A percentile compares a stretch with the other conserved stretches of the same genome.
Conservation (phyloP, 92 coral and sea anemone genomes). For the Diadumene lineata region DNA sequence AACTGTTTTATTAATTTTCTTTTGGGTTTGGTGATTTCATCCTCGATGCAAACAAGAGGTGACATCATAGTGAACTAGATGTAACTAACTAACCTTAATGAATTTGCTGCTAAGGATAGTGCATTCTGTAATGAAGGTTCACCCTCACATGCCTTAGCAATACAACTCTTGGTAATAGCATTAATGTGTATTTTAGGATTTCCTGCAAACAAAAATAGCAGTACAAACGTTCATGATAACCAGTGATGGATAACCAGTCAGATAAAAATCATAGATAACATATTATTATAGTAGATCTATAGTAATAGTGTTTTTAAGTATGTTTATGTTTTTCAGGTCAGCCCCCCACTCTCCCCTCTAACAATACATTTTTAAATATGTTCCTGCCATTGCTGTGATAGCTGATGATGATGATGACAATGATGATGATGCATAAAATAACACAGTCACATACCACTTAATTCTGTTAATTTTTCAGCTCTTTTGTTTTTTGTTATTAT, state of each 20-base stretch:
- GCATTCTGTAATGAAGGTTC: conserved; percentile 96
- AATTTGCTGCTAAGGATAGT: conserved; percentile 71
- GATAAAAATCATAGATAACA: too few relatives aligned
- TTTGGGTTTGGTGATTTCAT: neutral
- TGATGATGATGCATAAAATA: neutral
- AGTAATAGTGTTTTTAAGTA: too few relatives aligned
- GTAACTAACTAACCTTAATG: too few relatives aligned
- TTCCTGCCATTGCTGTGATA: too few relatives aligned
- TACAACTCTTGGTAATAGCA: conserved; percentile 71
- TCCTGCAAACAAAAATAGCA: conserved; percentile 39
- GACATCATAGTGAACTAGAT: too few relatives aligned
- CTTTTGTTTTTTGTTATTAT: conserved; percentile 75
- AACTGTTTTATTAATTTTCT: neutral
- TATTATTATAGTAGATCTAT: too few relatives aligned
- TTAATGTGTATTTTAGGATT: conserved; percentile 88
- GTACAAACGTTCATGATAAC: neutral
- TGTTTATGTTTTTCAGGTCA: too few relatives aligned
- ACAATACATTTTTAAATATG: too few relatives aligned
- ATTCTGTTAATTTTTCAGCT: conserved; percentile 82
- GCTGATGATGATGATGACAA: too few relatives aligned
- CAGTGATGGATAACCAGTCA: too few relatives aligned
- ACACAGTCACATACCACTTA: conserved; percentile 67
- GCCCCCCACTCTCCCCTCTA: too few relatives aligned
- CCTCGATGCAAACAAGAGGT: too few relatives aligned
- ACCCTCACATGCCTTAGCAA: conserved; percentile 78